A percentile compares a stretch with the other conserved stretches of the same genome.
phyloP scores from a whole-genome alignment of 2,113 vertebrate genomes.

The Cinclus mexicanus region DNA sequence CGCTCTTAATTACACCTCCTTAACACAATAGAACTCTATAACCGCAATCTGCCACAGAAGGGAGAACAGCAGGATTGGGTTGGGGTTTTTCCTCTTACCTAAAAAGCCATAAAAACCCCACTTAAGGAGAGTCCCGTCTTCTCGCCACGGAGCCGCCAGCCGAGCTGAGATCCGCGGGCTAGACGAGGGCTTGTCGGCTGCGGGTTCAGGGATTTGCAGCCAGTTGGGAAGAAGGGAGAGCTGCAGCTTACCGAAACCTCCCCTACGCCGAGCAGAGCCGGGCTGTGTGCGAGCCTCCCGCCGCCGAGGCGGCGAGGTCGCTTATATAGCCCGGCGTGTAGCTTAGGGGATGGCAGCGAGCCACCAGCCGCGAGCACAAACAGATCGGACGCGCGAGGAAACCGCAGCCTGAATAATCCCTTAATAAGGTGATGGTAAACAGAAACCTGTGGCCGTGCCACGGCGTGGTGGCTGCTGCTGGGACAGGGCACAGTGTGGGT shows the following conservation, averaged over 20 bases:
- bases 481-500: neutral
- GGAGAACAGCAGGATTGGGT: neutral
- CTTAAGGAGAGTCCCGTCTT: neutral
- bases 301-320: conserved; percentile 4
- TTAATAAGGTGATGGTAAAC: conserved; percentile 29
- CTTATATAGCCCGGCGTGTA: conserved; percentile 80
- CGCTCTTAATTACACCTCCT: neutral
- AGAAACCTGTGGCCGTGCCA: neutral
- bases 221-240: neutral
- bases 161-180: neutral
- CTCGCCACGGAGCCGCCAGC: neutral
- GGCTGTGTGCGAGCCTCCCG: neutral
- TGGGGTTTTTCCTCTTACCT: neutral
- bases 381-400: conserved; percentile 69
- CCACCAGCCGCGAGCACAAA: conserved; percentile 73
- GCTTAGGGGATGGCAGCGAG: conserved; percentile 72
- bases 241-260: conserved; percentile 42
- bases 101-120: neutral
- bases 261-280: conserved; percentile 35
- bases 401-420: conserved; percentile 52
- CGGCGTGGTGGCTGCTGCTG: neutral
- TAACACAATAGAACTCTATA: neutral
- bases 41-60: neutral
- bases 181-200: neutral
- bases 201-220: neutral